Evolutionary conservation across 2,888 invertebrate species (phyloP).

Genomic region (Ptychoptera albimana): DNA sequence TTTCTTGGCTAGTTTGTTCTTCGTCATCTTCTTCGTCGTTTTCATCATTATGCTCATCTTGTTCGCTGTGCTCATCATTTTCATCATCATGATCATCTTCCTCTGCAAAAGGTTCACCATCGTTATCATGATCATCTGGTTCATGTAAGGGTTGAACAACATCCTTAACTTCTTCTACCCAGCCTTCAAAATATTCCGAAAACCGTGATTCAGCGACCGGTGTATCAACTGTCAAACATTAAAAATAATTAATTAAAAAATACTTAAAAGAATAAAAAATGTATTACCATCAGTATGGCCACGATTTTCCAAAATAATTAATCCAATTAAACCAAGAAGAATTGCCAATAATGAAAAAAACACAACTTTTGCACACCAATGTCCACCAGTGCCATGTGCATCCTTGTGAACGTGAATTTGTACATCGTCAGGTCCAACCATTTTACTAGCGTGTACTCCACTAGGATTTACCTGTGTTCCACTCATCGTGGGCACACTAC

Average conservation of each 20-base stretch:
- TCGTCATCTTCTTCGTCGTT: slow-evolving; percentile 29
- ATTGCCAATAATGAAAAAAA: slow-evolving; percentile 61
- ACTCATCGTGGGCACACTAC: neutral
- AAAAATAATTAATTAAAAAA: slow-evolving; percentile 3
- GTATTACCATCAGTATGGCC: slow-evolving; percentile 53
- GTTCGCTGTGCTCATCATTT: slow-evolving; percentile 15
- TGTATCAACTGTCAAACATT: slow-evolving; percentile 35
- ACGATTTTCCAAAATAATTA: slow-evolving; percentile 65
- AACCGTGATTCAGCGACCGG: slow-evolving; percentile 48
- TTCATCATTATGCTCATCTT: slow-evolving; percentile 22
- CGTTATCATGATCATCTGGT: slow-evolving; percentile 24
- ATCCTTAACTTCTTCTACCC: slow-evolving; percentile 44
- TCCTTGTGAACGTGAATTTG: slow-evolving; percentile 66
- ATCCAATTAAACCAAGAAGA: slow-evolving; percentile 53
- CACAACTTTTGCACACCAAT: slow-evolving; percentile 69
- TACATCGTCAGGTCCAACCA: slow-evolving; percentile 44
- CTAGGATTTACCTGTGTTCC: slow-evolving; percentile 17
- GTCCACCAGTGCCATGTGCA: slow-evolving; percentile 54
- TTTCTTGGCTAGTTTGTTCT: slow-evolving; percentile 25
- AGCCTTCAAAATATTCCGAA: slow-evolving; percentile 61
- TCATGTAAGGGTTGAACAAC: slow-evolving; percentile 13
- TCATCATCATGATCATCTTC: slow-evolving; percentile 19
- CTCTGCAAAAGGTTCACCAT: slow-evolving; percentile 20
- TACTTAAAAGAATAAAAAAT: neutral
- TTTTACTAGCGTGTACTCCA: slow-evolving; percentile 28